Conservation (phyloP, 2,797 vertebrate genomes). For the Clamator glandarius region DNA sequence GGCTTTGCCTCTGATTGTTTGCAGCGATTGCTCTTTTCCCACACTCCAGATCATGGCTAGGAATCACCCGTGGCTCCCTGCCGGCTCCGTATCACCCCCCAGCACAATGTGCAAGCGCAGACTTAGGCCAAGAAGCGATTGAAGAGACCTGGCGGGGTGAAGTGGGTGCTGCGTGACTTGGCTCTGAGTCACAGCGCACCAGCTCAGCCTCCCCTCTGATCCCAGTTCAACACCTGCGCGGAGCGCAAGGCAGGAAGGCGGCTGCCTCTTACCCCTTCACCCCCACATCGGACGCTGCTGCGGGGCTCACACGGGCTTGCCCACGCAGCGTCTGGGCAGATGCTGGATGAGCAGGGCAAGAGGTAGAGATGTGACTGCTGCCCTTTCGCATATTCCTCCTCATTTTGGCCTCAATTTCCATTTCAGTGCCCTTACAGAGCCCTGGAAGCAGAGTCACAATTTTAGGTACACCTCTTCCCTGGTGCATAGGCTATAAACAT, state of each 20-base stretch:
- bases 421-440: neutral
- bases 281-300: fast-evolving
- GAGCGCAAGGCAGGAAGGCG: neutral
- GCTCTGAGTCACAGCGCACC: slow-evolving; percentile 37
- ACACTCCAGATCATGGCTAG: slow-evolving; percentile 53
- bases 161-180: neutral
- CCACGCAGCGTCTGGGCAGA: neutral
- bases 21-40: slow-evolving; percentile 68
- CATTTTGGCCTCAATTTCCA: fast-evolving
- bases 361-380: neutral
- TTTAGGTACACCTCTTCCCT: neutral
- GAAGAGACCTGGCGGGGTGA: neutral
- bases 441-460: fast-evolving
- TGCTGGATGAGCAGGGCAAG: neutral
- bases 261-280: neutral
- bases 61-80: slow-evolving; percentile 46
- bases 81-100: slow-evolving; percentile 29
- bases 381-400: fast-evolving
- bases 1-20: slow-evolving; percentile 58
- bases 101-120: slow-evolving; percentile 4
- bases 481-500: fast-evolving
- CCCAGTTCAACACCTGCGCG: neutral
- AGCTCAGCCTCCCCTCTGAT: neutral
- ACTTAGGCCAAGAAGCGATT: neutral
- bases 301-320: fast-evolving